Conservation (phyloP, 2,113 vertebrate species). For the Callorhinus ursinus region DNA sequence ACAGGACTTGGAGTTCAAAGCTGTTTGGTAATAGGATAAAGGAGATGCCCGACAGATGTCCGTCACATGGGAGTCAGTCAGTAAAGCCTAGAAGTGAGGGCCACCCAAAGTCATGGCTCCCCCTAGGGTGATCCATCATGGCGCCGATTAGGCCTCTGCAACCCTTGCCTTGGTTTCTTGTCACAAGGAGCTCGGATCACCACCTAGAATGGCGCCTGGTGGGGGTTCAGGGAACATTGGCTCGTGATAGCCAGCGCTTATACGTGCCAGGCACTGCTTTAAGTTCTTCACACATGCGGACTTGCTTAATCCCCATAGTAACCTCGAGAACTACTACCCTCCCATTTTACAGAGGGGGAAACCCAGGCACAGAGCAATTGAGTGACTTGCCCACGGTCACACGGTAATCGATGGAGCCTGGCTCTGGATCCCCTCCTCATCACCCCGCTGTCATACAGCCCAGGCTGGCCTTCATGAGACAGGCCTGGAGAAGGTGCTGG, state of each 20-base stretch:
- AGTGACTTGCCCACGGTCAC: neutral
- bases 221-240: neutral
- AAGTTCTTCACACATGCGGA: neutral
- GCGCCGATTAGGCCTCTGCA: neutral
- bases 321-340: neutral
- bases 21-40: neutral
- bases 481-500: neutral
- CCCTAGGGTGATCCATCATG: neutral
- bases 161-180: neutral
- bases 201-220: neutral
- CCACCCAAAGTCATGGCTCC: neutral
- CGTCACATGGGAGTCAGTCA: neutral
- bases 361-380: neutral
- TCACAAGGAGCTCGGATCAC: neutral
- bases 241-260: rapidly evolving
- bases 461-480: neutral
- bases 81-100: neutral
- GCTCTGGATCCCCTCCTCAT: neutral
- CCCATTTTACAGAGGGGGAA: neutral
- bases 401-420: too few relatives aligned
- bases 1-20: neutral
- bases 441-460: neutral
- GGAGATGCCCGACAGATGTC: neutral
- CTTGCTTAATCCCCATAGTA: neutral
- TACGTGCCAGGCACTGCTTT: neutral